A percentile compares a stretch with the other conserved stretches of the same genome.
Conservation (phyloP, 2,113 vertebrate species). For the Zapus hudsonius region DNA sequence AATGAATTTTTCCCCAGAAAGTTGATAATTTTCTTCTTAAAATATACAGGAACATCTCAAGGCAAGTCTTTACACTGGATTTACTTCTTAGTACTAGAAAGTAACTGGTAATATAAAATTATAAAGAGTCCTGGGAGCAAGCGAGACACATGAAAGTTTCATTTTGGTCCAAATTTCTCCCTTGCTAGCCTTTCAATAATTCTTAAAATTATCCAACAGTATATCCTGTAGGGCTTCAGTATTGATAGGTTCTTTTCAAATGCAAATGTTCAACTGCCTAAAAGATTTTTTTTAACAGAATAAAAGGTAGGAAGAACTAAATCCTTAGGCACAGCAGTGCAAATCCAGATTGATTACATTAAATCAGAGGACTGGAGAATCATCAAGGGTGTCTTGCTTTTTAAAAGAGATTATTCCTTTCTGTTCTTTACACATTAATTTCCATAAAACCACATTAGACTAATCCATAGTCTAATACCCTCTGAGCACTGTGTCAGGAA, state of each 20-base stretch:
- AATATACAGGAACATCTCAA: neutral
- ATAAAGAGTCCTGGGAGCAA: neutral
- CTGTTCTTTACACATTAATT: neutral
- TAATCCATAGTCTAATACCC: neutral
- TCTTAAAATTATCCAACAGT: conserved; percentile 6
- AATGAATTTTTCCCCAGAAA: neutral
- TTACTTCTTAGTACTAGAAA: conserved; percentile 34
- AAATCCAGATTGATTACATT: conserved; percentile 10
- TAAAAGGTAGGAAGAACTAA: conserved; percentile 39
- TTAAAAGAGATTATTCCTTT: conserved; percentile 39
- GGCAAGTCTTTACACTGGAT: neutral
- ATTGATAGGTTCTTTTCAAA: conserved; percentile 35
- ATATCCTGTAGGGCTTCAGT: neutral
- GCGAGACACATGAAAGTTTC: neutral
- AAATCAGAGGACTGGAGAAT: neutral
- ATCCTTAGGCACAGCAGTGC: neutral
- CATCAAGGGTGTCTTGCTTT: neutral
- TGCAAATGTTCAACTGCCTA: conserved; percentile 42
- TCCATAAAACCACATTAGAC: conserved; percentile 1
- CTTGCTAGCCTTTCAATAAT: neutral
- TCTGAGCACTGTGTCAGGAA: neutral
- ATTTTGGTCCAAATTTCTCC: neutral
- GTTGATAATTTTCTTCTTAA: neutral
- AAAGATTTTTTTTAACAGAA: conserved; percentile 41
- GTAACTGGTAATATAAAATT: neutral